Base-by-base conservation (phyloP, 2,888 invertebrate species). In the Notocelia uddmanniana region DNA sequence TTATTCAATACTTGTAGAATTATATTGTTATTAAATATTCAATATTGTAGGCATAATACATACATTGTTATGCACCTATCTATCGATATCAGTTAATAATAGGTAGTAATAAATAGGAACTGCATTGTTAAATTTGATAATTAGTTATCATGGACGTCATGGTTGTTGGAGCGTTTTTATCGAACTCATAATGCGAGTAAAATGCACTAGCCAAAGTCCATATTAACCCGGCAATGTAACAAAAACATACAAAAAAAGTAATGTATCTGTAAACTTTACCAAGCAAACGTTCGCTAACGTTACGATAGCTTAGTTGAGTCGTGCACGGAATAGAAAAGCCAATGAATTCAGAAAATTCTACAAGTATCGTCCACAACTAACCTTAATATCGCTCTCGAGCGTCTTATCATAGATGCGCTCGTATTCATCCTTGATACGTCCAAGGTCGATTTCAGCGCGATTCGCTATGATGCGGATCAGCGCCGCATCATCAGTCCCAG, bases 381-480 rank as follows among this genome's bases (percentile, higher is more conserved):
- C 96, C 94, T 91, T 90, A 21, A 96, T 83, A 66, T 95, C 95
- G 80, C 95, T 95, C 80, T 94, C 94, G 73, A 97, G 90, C 3
- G 96, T 96, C 80, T 96, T 96, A 82, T 96, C 95, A 81, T 95
- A 96, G 75, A 96, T 89, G 50, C 95, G 89, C 86, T 96, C 96
- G 87, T 96, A 97, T 84, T 96, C 96, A 52, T 89, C 86, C 89
- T 96, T 96, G 81, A 97, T 95, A 76, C 91, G 91, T 26, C 92
- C 95, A 80, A 97, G 93, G 88, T 97, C 97, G 13, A 96, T 90
- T 94, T 96, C 96, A 1, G 96, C 94, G 73, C 96, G 94, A 73
- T 95, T 94, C 26, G 95, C 95, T 64, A 97, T 89, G 75, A 97
- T 95, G 73, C 97, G 92, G 52, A 97, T 95, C 13, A 97, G 88